Evolutionary conservation across 2,888 invertebrate species (phyloP), one percentile per base, ranked within the genome.

Genomic region (Trilocha varians): DNA sequence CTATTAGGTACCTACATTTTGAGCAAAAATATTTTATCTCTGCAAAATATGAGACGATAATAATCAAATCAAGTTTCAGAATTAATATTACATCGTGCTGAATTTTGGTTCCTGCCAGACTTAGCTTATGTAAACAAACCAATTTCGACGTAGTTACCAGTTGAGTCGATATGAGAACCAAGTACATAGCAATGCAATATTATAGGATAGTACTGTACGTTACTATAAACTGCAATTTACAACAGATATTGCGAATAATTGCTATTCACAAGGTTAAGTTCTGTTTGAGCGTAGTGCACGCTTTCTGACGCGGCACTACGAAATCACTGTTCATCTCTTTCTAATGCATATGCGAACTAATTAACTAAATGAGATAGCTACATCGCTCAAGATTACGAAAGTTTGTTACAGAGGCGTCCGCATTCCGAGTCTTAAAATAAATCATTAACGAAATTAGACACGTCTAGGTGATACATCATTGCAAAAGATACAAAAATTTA

Each of bases 191-290:
- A n/a, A n/a, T n/a, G n/a, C n/a, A n/a, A n/a, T n/a, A n/a, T n/a
- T n/a, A n/a, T n/a, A 25, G 25, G 25, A 25, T 25, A 9, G 11
- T 13, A 37, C 13, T 25, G 14, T 17, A 16, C 13, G 9, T 17
- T 37, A 18, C n/a, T 25, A 18, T 37, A 18, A 37, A 37, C 18
- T 18, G 18, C 9, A 18, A 37, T 37, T 18, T 14, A 18, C 14
- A 37, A 18, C 13, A 36, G 25, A 37, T 13, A 5, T 13, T 8
- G 18, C 13, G 46, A 48, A 51, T 18, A 16, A 73, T 69, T 62
- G 70, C 59, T 63, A 72, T 66, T 63, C 62, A 61, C 78, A 80
- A 80, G 79, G 79, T 78, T 79, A 80, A 77, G 78, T 76, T 59
- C 70, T 66, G 74, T 72, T 68, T 65, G 64, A 65, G 49, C 60